These are phyloP conservation scores for Polymixis lichenea DNA, from an alignment of 2,888 invertebrate species.

Conservation along the genomic window DNA sequence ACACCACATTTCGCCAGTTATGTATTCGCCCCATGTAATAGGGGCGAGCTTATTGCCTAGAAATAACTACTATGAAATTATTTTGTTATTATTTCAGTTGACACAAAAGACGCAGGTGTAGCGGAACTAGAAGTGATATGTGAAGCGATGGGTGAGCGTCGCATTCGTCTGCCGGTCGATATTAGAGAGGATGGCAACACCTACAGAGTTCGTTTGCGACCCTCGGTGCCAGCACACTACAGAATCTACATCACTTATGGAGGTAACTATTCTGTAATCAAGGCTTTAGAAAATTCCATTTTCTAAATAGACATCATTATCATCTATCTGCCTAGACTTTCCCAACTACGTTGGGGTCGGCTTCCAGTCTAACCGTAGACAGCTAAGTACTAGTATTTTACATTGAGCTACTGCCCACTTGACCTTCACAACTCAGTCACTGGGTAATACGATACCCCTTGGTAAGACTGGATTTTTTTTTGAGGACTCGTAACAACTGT, in stretches of 20 bases:
- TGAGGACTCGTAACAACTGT: too few relatives aligned
- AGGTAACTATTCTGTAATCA: conserved; percentile 77
- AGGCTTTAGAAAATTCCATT: not conserved
- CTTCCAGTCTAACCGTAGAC: too few relatives aligned
- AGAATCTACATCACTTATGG: conserved; percentile 93
- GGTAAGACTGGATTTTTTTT: too few relatives aligned
- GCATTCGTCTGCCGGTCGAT: conserved; percentile 93
- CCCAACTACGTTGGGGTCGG: too few relatives aligned
- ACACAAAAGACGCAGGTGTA: conserved; percentile 95
- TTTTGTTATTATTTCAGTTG: conserved; percentile 89
- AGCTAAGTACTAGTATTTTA: too few relatives aligned
- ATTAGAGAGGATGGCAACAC: conserved; percentile 95
- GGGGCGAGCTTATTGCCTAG: too few relatives aligned
- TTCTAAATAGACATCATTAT: not conserved
- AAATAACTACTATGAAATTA: not conserved
- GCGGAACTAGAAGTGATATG: conserved; percentile 97
- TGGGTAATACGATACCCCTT: too few relatives aligned
- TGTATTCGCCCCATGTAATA: too few relatives aligned
- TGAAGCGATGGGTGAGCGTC: conserved; percentile 95
- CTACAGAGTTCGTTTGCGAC: conserved; percentile 95
- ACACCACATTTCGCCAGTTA: too few relatives aligned
- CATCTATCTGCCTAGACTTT: too few relatives aligned
- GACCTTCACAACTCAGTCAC: too few relatives aligned
- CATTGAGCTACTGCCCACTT: too few relatives aligned
- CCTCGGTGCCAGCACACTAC: conserved; percentile 95